Conservation (phyloP, 1,140 invertebrate species). For the Pogonomyrmex barbatus region DNA sequence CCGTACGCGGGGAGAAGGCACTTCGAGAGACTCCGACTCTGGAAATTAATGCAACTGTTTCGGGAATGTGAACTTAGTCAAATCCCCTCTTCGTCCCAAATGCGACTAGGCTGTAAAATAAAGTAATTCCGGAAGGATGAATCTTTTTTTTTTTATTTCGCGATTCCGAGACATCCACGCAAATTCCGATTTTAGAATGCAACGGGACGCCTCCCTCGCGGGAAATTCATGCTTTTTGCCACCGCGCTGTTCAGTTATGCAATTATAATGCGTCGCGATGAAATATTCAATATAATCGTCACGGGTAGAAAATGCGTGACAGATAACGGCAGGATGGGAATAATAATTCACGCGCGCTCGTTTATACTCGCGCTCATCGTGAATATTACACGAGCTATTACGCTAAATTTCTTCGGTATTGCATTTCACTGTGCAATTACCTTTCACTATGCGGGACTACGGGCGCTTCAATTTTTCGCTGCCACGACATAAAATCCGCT, state of each 20-base stretch:
- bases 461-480: background rate
- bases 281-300: conserved; percentile 49
- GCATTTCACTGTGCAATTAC: conserved; percentile 14
- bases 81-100: background rate
- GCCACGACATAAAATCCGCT: background rate
- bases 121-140: background rate
- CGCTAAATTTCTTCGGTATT: conserved; percentile 24
- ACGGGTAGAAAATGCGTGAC: conserved; percentile 28
- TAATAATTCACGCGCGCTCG: conserved; percentile 50
- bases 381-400: conserved; percentile 45
- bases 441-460: background rate
- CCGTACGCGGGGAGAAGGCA: background rate
- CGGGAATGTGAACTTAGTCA: background rate
- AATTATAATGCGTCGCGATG: conserved; percentile 24
- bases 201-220: background rate
- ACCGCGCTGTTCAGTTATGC: background rate
- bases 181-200: background rate
- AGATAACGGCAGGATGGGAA: conserved; percentile 23
- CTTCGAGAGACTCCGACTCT: background rate
- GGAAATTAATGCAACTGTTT: conserved; percentile 8
- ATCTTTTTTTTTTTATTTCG: too few species aligned
- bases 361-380: conserved; percentile 3
- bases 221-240: background rate
- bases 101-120: background rate
- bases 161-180: background rate